Base-by-base conservation (phyloP, 2,113 vertebrate genomes). In the Struthidea cinerea region DNA sequence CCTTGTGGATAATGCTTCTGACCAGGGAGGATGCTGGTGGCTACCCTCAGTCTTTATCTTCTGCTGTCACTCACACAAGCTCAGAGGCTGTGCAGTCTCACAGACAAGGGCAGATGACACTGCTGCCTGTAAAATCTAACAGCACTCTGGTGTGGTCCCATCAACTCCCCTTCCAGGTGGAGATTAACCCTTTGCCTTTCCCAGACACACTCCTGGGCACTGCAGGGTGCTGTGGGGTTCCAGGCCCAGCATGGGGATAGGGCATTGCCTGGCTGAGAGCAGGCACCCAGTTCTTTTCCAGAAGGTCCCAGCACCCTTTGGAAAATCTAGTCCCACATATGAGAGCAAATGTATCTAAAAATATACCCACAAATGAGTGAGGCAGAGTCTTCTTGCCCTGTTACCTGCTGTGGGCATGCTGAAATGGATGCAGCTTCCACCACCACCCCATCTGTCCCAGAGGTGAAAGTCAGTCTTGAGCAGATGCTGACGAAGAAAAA, bases 211-310 rank as follows among this genome's bases (percentile, higher is more conserved):
- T 9, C 44, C 41, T 5, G 33, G 21, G 20, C 46, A 35, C 56
- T 49, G 32, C 59, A 60, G 49, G 32, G 18, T 47, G 30, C 67
- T 80, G 41, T 23, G 46, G 56, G 10, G 47, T 11, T 42, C 21
- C 59, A 57, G 49, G 21, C 6, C 9, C 5, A 13, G 64, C 23
- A n/a, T 0, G 0, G 5, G 16, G 8, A 13, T 9, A 3, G 12
- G 14, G 5, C 24, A 74, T 2, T 16, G 32, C 23, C 55, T 61
- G 39, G 33, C 35, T 59, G 30, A 64, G 21, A 52, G 73, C 17
- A 53, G 37, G 41, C 33, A 63, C 10, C 3, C 1, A 1, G 11
- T 37, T 18, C 24, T 80, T 57, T 67, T 80, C 63, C 50, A 73
- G 53, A 68, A 63, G 63, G 32, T 70, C 10, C 7, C 33, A 80